These are phyloP conservation scores for Ferrisia virgata DNA, from an alignment of 2,888 invertebrate genomes.

Conservation along the genomic window DNA sequence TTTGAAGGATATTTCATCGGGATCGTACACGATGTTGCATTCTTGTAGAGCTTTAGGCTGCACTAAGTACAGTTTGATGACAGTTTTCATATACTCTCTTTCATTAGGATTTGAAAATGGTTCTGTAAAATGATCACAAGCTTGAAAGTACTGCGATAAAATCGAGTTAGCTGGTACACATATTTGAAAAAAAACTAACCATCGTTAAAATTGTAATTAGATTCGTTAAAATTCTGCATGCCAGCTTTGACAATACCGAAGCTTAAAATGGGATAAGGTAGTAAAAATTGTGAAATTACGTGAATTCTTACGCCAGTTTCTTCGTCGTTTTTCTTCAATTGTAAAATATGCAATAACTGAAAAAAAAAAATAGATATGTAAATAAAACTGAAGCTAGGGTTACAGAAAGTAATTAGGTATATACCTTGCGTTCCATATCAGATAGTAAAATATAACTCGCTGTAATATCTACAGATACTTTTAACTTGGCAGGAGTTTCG, in stretches of 20 bases:
- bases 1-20: neutral
- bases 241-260: slow-evolving; percentile 83
- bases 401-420: slow-evolving; percentile 42
- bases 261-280: slow-evolving; percentile 84
- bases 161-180: neutral
- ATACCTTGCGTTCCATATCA: slow-evolving; percentile 75
- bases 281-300: slow-evolving; percentile 78
- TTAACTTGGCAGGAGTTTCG: slow-evolving; percentile 57
- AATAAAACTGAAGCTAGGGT: neutral
- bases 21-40: slow-evolving; percentile 29
- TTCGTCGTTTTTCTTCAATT: slow-evolving; percentile 21
- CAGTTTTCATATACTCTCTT: slow-evolving; percentile 58
- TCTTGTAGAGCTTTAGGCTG: slow-evolving; percentile 71
- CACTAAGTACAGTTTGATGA: slow-evolving; percentile 70
- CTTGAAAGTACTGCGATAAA: neutral
- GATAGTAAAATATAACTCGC: slow-evolving; percentile 83
- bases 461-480: slow-evolving; percentile 78
- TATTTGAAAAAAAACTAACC: neutral
- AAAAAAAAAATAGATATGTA: neutral
- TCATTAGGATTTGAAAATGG: slow-evolving; percentile 51
- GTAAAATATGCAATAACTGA: slow-evolving; percentile 16
- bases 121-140: slow-evolving; percentile 28
- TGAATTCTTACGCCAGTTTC: slow-evolving; percentile 59
- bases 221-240: slow-evolving; percentile 49
- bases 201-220: slow-evolving; percentile 8